These are phyloP conservation scores for Chirona hameri DNA, from an alignment of 2,888 invertebrate species.

Conservation along the genomic window DNA sequence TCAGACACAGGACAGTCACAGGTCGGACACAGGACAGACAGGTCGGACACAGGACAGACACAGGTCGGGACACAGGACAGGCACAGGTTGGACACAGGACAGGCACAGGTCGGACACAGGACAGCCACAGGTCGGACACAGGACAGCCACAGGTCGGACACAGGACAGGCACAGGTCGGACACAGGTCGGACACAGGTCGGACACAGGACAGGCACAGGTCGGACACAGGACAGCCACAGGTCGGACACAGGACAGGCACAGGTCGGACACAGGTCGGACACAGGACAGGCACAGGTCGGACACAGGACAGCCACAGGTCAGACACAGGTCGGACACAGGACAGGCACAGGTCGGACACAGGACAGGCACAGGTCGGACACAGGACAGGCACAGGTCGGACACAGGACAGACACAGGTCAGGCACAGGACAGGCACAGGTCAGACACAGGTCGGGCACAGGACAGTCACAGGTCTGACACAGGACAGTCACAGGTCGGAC, in stretches of 20 bases:
- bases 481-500: no score
- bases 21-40: not conserved
- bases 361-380: no score
- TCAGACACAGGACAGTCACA: no score
- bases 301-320: not conserved
- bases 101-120: no score
- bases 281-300: not conserved
- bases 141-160: no score
- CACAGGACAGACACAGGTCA: not conserved
- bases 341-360: no score
- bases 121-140: not conserved
- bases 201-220: not conserved
- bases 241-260: not conserved
- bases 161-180: conserved; percentile 26
- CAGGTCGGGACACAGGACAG: no score
- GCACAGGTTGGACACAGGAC: not conserved
- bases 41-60: no score
- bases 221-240: not conserved
- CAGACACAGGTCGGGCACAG: no score
- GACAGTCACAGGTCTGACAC: not conserved
- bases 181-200: no score
- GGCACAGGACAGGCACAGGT: no score
- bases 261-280: not conserved
- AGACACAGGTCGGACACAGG: no score
- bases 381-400: not conserved